Base-by-base conservation (phyloP, 35 echinoderm and acorn worm species). In the Acanthaster planci region DNA sequence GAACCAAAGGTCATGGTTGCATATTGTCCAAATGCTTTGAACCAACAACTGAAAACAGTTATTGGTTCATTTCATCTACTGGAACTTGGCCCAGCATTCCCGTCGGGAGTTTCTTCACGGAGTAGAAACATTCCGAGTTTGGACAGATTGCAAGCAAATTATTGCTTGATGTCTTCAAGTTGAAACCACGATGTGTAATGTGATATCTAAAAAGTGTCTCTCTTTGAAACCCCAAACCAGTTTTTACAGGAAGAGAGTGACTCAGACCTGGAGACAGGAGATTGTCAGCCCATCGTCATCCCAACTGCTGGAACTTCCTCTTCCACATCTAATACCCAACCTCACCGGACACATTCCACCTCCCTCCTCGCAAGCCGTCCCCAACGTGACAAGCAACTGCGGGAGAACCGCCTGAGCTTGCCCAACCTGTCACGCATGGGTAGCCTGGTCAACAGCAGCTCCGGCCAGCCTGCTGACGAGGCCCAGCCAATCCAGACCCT, bases 351-450 rank as follows among this genome's bases (percentile, higher is more conserved):
- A 19, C 39, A n/a, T 38, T 67, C 40, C 57, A 37, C 55, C 52
- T 78, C 40, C 77, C 6, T 37, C 57, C 26, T 19, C 38, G 16
- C 37, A 51, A 82, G 42, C 51, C 26, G 21, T 34, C 8, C 79
- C 79, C 42, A 12, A 47, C 2, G 76, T 3, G n/a, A 21, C 18
- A 31, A 78, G 67, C 47, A 50, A 1, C 50, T 89, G 31, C 77
- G 91, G 51, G 92, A 84, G 84, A 90, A 90, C 52, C 55, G 93
- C n/a, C 53, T 91, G 18, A 95, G 89, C 72, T 81, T 95, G 75
- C 93, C 93, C 76, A 90, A 95, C 37, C 47, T 94, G 58, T 78
- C 92, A 3, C 67, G 56, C 7, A 87, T 91, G 52, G 21, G 58
- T 42, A 83, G 39, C 36, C 16, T 77, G 2, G 39, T 84, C 26